Evolutionary conservation across 2,797 vertebrate species (phyloP).

Genomic region (Telmatherina bonti): DNA sequence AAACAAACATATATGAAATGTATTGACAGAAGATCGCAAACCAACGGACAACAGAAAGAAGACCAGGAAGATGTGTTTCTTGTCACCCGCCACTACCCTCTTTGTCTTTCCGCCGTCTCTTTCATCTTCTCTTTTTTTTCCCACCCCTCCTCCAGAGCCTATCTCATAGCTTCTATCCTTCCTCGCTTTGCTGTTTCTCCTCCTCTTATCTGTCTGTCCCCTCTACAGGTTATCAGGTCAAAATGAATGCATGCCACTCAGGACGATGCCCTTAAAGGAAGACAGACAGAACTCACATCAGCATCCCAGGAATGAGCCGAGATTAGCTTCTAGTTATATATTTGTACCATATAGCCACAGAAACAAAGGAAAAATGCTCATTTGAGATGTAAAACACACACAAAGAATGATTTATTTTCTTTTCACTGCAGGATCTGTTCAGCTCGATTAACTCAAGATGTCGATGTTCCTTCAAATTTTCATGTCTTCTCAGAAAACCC

Average conservation of each 20-base stretch:
- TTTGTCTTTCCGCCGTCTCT: conserved; percentile 48
- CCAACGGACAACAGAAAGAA: conserved; percentile 55
- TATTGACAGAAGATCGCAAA: conserved; percentile 68
- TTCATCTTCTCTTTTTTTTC: conserved; percentile 53
- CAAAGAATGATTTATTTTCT: too few species aligned
- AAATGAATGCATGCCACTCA: conserved; percentile 52
- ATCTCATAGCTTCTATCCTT: conserved; percentile 31
- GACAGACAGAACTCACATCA: background rate
- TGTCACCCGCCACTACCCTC: conserved; percentile 52
- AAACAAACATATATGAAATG: conserved; percentile 73
- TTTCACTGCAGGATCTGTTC: too few species aligned
- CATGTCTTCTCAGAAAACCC: too few species aligned
- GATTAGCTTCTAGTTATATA: background rate
- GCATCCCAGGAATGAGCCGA: background rate
- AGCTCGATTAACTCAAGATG: too few species aligned
- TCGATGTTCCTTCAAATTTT: too few species aligned
- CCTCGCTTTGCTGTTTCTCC: conserved; percentile 14
- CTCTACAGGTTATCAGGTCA: conserved; percentile 65
- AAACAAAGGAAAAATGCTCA: too few species aligned
- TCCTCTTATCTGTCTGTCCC: conserved; percentile 30
- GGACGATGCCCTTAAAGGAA: conserved; percentile 12
- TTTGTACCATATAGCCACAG: too few species aligned
- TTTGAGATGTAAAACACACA: too few species aligned
- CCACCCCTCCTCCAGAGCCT: background rate
- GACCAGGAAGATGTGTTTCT: conserved; percentile 61